These are phyloP conservation scores for Idaea dimidiata DNA, from an alignment of 2,888 invertebrate species.

Conservation along the genomic window DNA sequence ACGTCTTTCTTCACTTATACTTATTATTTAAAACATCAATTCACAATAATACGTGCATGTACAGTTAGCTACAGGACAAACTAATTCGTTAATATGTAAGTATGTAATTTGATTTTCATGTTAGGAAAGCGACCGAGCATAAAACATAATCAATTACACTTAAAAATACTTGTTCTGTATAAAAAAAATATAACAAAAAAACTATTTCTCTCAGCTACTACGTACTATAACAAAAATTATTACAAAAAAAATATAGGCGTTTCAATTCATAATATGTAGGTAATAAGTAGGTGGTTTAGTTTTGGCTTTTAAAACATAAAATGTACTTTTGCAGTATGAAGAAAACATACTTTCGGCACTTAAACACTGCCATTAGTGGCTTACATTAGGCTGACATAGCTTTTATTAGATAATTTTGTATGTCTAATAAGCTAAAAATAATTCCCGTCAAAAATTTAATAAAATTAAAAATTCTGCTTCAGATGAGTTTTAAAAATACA, in stretches of 20 bases:
- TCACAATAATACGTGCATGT: conserved; percentile 39
- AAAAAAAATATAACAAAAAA: conserved; percentile 2
- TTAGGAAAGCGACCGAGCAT: not conserved
- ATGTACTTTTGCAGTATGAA: not conserved
- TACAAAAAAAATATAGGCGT: no score
- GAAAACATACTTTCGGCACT: not conserved
- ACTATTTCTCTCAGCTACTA: not conserved
- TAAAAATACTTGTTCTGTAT: not conserved
- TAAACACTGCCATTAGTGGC: conserved; percentile 1
- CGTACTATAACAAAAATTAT: conserved; percentile 11
- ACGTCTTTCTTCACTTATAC: conserved; percentile 38
- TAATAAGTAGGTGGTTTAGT: not conserved
- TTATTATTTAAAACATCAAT: conserved; percentile 38
- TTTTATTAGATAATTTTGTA: no score
- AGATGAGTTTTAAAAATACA: no score
- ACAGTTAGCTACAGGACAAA: conserved; percentile 32
- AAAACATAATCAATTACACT: not conserved
- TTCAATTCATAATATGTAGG: not conserved
- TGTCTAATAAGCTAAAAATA: no score
- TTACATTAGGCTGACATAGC: no score
- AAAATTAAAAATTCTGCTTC: no score
- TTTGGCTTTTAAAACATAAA: not conserved
- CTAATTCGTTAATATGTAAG: no score
- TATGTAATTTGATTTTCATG: not conserved
- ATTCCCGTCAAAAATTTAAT: no score